These are phyloP conservation scores for Ooceraea biroi DNA, from an alignment of 1,140 invertebrate species.

Conservation along the genomic window DNA sequence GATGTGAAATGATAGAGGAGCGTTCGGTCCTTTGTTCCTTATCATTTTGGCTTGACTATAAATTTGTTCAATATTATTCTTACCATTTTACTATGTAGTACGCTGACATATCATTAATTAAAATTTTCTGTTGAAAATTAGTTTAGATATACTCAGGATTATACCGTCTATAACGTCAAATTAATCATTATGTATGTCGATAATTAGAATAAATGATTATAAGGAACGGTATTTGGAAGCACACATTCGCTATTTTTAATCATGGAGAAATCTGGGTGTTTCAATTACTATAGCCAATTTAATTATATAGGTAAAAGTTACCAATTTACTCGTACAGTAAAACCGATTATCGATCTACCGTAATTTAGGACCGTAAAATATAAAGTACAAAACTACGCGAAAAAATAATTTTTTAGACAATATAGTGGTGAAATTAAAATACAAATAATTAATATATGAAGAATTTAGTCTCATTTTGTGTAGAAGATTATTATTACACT, in stretches of 20 bases:
- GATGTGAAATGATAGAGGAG: background rate
- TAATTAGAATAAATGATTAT: background rate
- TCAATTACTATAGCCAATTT: background rate
- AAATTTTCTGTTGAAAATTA: constrained; percentile 11
- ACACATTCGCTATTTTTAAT: constrained; percentile 3
- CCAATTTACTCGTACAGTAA: background rate
- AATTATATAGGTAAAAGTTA: constrained; percentile 16
- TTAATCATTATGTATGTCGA: background rate
- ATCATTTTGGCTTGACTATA: background rate
- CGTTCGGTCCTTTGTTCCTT: background rate
- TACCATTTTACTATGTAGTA: background rate
- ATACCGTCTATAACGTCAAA: background rate
- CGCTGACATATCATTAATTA: background rate
- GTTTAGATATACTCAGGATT: too few species aligned
- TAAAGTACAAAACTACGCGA: too few species aligned
- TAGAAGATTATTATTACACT: too few species aligned
- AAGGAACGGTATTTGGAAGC: background rate
- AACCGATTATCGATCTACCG: background rate
- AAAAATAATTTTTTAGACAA: too few species aligned
- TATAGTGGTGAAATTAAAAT: too few species aligned
- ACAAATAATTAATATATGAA: too few species aligned
- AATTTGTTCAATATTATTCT: background rate
- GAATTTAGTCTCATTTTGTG: too few species aligned
- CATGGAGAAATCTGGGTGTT: constrained; percentile 1
- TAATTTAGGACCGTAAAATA: background rate